phyloP scores from a whole-genome alignment of 2,888 invertebrate species.

The Pyrrhosoma nymphula region DNA sequence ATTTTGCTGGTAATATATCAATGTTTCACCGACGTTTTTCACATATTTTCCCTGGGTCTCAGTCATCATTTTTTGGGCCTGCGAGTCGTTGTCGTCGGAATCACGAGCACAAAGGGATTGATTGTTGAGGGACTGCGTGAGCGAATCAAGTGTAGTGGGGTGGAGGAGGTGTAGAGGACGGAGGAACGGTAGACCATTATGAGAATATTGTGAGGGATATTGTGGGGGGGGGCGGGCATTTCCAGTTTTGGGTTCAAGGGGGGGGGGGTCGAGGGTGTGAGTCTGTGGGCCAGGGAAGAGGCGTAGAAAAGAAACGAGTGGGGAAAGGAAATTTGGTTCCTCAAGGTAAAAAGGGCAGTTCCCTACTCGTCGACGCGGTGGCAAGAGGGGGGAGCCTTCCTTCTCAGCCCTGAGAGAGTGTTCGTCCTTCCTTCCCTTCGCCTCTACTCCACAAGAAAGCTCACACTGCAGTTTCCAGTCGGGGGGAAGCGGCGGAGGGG shows the following conservation, averaged over 20 bases:
- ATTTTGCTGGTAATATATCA: too few species aligned
- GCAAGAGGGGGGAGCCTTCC: neutral
- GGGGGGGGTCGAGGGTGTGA: neutral
- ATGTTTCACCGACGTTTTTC: too few species aligned
- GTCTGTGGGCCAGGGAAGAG: neutral
- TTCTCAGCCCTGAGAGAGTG: neutral
- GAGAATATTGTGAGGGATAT: neutral
- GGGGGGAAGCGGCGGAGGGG: neutral
- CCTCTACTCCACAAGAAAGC: too few species aligned
- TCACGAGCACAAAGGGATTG: too few species aligned
- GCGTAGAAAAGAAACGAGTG: neutral
- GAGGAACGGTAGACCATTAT: neutral
- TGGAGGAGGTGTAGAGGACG: neutral
- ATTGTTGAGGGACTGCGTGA: neutral
- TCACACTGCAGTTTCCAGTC: too few species aligned
- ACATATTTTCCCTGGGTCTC: too few species aligned
- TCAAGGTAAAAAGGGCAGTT: constrained; percentile 18
- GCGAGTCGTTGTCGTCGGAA: too few species aligned
- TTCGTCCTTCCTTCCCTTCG: neutral
- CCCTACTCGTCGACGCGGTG: neutral
- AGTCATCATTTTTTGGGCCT: too few species aligned
- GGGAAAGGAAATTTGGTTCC: neutral
- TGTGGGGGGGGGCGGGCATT: neutral
- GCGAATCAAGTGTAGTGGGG: neutral
- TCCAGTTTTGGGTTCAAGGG: neutral